phyloP scores from a whole-genome alignment of 2,888 invertebrate species.

The Apamea sordens region DNA sequence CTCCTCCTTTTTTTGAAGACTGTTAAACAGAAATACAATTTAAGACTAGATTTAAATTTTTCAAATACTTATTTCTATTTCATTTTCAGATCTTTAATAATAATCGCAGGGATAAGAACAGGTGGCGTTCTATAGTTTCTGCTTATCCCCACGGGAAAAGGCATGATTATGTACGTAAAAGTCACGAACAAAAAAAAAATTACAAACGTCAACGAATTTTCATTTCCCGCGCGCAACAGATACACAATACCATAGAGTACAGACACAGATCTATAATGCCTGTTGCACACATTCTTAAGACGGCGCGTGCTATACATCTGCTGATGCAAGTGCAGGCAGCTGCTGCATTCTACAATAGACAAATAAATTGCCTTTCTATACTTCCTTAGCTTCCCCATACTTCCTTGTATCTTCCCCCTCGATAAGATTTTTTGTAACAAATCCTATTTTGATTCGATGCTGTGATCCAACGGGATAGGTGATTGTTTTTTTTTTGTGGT shows the following conservation, averaged over 20 bases:
- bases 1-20: too few species aligned
- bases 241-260: slow-evolving; percentile 39
- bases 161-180: neutral
- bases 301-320: slow-evolving; percentile 68
- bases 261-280: slow-evolving; percentile 29
- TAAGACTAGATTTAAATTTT: neutral
- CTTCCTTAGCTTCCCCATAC: slow-evolving; percentile 38
- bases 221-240: slow-evolving; percentile 36
- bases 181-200: neutral
- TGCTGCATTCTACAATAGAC: slow-evolving; percentile 62
- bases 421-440: slow-evolving; percentile 55
- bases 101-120: neutral
- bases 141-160: neutral
- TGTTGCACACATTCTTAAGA: slow-evolving; percentile 38
- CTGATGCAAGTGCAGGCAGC: slow-evolving; percentile 66
- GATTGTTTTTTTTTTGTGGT: slow-evolving; percentile 41
- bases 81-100: neutral
- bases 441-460: slow-evolving; percentile 57
- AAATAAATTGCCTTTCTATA: slow-evolving; percentile 52
- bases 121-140: neutral
- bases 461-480: slow-evolving; percentile 51
- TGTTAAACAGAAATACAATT: neutral
- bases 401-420: slow-evolving; percentile 55
- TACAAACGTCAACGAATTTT: slow-evolving; percentile 9
- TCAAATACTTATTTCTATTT: neutral